These are phyloP conservation scores for Lasius fuliginosus DNA, from an alignment of 2,888 invertebrate genomes.

Conservation along the genomic window DNA sequence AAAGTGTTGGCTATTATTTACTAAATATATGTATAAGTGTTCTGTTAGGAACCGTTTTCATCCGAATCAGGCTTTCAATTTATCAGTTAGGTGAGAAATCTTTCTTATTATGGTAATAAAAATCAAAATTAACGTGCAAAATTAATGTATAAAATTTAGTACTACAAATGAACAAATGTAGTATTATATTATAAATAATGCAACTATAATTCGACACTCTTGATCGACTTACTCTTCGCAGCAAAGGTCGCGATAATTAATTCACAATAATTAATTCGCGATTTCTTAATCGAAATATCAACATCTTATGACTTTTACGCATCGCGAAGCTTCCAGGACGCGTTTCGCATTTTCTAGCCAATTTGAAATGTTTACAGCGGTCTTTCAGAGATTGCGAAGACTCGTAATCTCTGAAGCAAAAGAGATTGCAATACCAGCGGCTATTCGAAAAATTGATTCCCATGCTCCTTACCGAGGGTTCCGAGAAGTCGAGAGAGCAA, in stretches of 20 bases:
- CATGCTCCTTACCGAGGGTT: neutral
- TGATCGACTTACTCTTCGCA: neutral
- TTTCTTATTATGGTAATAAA: neutral
- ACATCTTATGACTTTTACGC: neutral
- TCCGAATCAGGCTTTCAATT: conserved; percentile 8
- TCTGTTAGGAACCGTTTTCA: neutral
- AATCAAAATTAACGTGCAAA: neutral
- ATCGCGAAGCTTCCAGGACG: neutral
- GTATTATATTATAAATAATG: neutral
- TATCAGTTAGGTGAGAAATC: neutral
- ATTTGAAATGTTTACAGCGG: conserved; percentile 23
- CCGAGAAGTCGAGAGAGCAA: neutral
- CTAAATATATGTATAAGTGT: neutral
- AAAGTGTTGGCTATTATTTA: conserved; percentile 22
- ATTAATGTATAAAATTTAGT: neutral
- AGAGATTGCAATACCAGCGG: neutral
- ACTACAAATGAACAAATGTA: neutral
- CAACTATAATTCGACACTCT: neutral
- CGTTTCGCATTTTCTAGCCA: conserved; percentile 17
- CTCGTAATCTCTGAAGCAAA: too few species aligned
- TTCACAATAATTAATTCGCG: neutral
- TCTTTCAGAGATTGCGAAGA: neutral
- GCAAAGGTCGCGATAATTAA: neutral
- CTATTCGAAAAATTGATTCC: conserved; percentile 40
- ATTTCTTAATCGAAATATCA: neutral